Percentiles rank a stretch among this genome's conserved stretches.
Evolutionary conservation across 1,140 invertebrate genomes (phyloP).

Genomic region (Saxidomus purpurata): DNA sequence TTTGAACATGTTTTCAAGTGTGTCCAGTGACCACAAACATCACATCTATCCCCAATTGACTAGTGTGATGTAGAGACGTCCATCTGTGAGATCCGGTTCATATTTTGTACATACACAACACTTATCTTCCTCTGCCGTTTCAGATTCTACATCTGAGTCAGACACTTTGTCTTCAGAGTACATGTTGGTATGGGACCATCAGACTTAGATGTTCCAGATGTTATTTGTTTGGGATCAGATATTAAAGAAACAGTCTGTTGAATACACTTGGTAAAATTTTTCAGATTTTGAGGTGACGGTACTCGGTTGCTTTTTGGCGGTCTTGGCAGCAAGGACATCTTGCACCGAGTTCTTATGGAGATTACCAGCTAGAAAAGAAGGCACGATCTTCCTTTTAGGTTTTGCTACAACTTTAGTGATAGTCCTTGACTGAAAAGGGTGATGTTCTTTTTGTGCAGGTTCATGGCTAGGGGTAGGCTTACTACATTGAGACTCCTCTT

Average conservation of each 20-base stretch:
- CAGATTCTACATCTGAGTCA: too few species aligned
- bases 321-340: neutral
- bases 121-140: neutral
- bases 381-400: constrained; percentile 45
- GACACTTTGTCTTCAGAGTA: neutral
- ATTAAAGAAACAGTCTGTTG: too few species aligned
- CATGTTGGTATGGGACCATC: neutral
- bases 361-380: constrained; percentile 40
- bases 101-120: neutral
- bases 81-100: neutral
- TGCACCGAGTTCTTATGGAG: neutral
- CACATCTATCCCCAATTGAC: constrained; percentile 33
- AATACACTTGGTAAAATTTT: too few species aligned
- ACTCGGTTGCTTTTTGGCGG: neutral
- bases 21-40: too few species aligned
- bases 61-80: neutral
- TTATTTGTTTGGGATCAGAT: too few species aligned
- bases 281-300: too few species aligned
- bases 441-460: neutral
- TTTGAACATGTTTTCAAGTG: too few species aligned
- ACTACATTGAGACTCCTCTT: neutral
- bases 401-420: constrained; percentile 8
- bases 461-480: neutral
- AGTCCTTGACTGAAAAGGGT: neutral
- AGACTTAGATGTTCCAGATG: neutral